These are phyloP conservation scores for Ataeniobius toweri DNA, from an alignment of 2,797 vertebrate species.

Conservation along the genomic window DNA sequence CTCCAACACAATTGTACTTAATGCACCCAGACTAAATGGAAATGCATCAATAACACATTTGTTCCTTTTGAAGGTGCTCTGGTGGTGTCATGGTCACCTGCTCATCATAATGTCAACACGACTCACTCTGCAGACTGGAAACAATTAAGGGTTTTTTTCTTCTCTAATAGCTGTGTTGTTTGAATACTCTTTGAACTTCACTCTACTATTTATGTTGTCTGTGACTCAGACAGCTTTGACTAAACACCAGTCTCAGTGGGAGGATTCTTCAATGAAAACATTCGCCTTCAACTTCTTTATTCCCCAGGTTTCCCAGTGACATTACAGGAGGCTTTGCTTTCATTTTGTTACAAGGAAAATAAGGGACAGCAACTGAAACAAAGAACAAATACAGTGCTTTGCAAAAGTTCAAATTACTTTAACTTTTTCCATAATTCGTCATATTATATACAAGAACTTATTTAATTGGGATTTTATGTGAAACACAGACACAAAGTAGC, in stretches of 20 bases:
- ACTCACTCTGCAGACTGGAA: constrained; percentile 43
- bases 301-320: constrained; percentile 2
- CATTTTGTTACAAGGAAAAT: not conserved
- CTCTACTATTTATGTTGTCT: constrained; percentile 60
- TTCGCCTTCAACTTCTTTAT: not conserved
- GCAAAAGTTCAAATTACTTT: not conserved
- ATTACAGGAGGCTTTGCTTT: not conserved
- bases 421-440: not conserved
- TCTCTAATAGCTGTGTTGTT: constrained; percentile 39
- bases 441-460: not conserved
- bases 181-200: constrained; percentile 43
- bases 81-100: constrained; percentile 48
- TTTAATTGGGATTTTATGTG: not conserved
- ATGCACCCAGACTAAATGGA: constrained; percentile 30
- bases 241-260: constrained; percentile 42
- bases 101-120: constrained; percentile 39
- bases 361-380: not conserved
- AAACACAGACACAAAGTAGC: not conserved
- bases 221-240: constrained; percentile 48
- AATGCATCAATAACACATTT: constrained; percentile 20
- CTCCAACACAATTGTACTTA: not conserved
- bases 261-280: constrained; percentile 47
- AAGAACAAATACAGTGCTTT: not conserved
- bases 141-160: constrained; percentile 56
- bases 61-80: constrained; percentile 46